phyloP scores from a whole-genome alignment of 1,140 invertebrate species.

The Alviniconcha marisindica region DNA sequence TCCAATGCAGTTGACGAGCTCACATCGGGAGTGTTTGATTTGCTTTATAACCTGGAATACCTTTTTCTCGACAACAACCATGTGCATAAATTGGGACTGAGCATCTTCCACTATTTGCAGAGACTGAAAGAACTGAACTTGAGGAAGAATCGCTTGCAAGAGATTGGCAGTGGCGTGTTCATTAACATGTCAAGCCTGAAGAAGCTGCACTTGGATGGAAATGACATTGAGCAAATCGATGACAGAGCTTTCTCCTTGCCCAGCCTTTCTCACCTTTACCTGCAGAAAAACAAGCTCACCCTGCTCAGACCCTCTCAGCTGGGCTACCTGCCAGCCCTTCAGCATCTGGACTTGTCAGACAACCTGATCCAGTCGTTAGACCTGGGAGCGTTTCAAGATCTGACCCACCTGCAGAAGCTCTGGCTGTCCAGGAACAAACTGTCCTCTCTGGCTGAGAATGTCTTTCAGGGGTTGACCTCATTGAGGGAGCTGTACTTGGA shows the following conservation, averaged over 20 bases:
- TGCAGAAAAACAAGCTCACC: constrained; percentile 46
- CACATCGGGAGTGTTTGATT: constrained; percentile 22
- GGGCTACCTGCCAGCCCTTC: constrained; percentile 25
- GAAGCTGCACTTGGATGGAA: constrained; percentile 44
- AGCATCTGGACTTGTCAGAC: constrained; percentile 49
- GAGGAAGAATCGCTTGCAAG: constrained; percentile 38
- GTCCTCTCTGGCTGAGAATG: constrained; percentile 37
- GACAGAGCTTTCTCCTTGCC: constrained; percentile 40
- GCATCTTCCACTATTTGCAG: constrained; percentile 37
- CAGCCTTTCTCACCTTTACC: constrained; percentile 43
- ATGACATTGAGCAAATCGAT: constrained; percentile 43
- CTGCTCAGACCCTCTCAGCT: constrained; percentile 37
- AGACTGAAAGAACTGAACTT: constrained; percentile 47
- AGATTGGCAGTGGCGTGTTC: constrained; percentile 37
- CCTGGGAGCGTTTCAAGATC: constrained; percentile 39
- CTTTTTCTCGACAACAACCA: constrained; percentile 49
- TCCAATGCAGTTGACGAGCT: constrained; percentile 45
- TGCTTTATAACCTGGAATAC: constrained; percentile 46
- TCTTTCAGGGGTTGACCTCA: constrained; percentile 41
- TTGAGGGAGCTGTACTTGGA: constrained; percentile 46
- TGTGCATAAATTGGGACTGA: constrained; percentile 27
- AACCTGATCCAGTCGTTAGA: constrained; percentile 44
- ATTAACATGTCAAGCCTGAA: constrained; percentile 40
- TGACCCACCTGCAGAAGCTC: constrained; percentile 36
- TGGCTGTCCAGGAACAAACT: constrained; percentile 43